These are phyloP conservation scores for Leptinotarsa undecemlineata DNA, from an alignment of 1,140 invertebrate genomes.

Conservation along the genomic window DNA sequence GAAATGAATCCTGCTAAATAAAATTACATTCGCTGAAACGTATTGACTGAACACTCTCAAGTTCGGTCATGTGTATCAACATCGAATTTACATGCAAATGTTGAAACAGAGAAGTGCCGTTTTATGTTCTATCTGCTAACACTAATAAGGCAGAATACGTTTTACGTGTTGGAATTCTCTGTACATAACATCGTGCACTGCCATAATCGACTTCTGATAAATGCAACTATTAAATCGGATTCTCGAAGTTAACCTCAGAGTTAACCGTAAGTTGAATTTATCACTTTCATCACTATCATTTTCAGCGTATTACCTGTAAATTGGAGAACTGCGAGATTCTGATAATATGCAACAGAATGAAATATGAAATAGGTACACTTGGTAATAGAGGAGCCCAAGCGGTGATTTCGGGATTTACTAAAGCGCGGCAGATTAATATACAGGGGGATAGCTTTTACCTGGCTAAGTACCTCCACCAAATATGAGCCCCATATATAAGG, in stretches of 20 bases:
- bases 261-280: not conserved
- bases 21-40: not conserved
- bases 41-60: not conserved
- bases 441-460: too few species aligned
- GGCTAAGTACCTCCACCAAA: too few species aligned
- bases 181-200: slow-evolving; percentile 12
- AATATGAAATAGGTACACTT: too few species aligned
- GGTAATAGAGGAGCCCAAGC: too few species aligned
- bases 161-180: slow-evolving; percentile 18
- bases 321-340: too few species aligned
- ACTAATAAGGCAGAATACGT: slow-evolving; percentile 17
- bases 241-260: slow-evolving; percentile 6
- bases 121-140: slow-evolving; percentile 23
- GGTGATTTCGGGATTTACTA: too few species aligned
- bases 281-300: not conserved
- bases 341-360: too few species aligned
- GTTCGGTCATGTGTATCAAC: not conserved
- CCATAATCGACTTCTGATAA: slow-evolving; percentile 22
- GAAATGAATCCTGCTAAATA: too few species aligned
- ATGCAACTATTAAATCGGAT: slow-evolving; percentile 21
- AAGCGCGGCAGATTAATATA: too few species aligned
- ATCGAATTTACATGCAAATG: not conserved
- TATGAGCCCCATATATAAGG: too few species aligned
- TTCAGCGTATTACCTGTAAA: not conserved
- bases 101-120: not conserved